These are phyloP conservation scores for Synergus itoensis DNA, from an alignment of 2,888 invertebrate genomes.

Conservation along the genomic window DNA sequence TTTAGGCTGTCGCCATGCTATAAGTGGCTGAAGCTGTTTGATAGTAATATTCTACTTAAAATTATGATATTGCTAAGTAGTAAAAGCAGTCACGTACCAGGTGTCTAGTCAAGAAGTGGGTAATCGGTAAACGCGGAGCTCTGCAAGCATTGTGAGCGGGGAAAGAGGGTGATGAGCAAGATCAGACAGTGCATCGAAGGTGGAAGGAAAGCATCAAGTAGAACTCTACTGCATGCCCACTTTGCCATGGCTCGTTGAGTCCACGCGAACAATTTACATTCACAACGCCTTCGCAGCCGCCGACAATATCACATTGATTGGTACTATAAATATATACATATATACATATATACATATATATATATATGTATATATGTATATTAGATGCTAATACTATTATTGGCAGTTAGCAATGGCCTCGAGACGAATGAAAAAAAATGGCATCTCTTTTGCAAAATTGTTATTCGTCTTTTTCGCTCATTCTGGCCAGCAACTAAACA, in stretches of 20 bases:
- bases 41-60: constrained; percentile 59
- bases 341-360: too few species aligned
- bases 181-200: neutral
- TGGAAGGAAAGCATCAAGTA: constrained; percentile 5
- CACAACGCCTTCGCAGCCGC: constrained; percentile 65
- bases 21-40: constrained; percentile 55
- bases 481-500: too few species aligned
- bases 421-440: neutral
- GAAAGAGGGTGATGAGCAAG: neutral
- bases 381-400: neutral
- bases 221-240: constrained; percentile 57
- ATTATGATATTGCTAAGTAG: constrained; percentile 60
- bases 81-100: constrained; percentile 54
- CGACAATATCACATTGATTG: constrained; percentile 51
- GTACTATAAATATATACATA: neutral
- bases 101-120: constrained; percentile 50
- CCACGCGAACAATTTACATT: constrained; percentile 67
- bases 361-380: too few species aligned
- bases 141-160: constrained; percentile 52
- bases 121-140: constrained; percentile 48
- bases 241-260: constrained; percentile 70
- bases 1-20: constrained; percentile 19
- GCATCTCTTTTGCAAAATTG: neutral
- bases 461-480: too few species aligned
- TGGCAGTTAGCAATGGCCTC: neutral